Evolutionary conservation across 1,140 invertebrate species (phyloP).

Genomic region (Drosophila pruinosa): DNA sequence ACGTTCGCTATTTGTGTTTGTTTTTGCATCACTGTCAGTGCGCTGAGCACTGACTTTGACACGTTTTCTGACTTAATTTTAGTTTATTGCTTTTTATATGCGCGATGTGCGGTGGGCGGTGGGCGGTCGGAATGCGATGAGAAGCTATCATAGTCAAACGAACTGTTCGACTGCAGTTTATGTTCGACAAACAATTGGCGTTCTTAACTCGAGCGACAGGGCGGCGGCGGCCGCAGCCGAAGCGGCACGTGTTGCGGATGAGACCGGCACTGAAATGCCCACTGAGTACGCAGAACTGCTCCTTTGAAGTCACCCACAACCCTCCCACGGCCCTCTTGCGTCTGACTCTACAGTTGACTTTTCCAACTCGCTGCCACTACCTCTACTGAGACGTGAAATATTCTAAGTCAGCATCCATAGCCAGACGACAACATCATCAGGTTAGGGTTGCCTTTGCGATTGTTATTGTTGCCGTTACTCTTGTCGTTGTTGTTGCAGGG

Average conservation of each 20-base stretch:
- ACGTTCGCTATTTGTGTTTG: conserved; percentile 74
- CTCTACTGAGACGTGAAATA: conserved; percentile 51
- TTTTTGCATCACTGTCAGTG: conserved; percentile 76
- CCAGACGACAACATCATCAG: conserved; percentile 2
- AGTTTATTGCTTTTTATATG: conserved; percentile 78
- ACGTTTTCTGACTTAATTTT: conserved; percentile 81
- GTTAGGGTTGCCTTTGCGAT: conserved; percentile 1
- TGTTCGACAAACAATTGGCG: conserved; percentile 53
- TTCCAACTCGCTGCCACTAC: conserved; percentile 45
- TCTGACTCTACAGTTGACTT: conserved; percentile 58
- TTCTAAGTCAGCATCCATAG: conserved; percentile 47
- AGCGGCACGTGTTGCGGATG: conserved; percentile 75
- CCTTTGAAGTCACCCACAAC: conserved; percentile 36
- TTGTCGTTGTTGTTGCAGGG: background rate
- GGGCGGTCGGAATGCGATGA: conserved; percentile 16
- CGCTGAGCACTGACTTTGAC: conserved; percentile 76
- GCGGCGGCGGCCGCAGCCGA: conserved; percentile 5
- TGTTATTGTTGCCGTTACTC: no score
- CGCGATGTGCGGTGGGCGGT: conserved; percentile 8
- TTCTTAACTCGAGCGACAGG: conserved; percentile 24
- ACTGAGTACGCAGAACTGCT: background rate
- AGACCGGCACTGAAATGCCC: conserved; percentile 44
- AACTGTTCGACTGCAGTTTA: conserved; percentile 50
- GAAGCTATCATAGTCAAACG: conserved; percentile 8
- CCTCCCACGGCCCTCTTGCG: background rate